Evolutionary conservation across 2,888 invertebrate species (phyloP), one percentile per base, ranked within the genome.

Genomic region (Sinodicranocentrus sp.): DNA sequence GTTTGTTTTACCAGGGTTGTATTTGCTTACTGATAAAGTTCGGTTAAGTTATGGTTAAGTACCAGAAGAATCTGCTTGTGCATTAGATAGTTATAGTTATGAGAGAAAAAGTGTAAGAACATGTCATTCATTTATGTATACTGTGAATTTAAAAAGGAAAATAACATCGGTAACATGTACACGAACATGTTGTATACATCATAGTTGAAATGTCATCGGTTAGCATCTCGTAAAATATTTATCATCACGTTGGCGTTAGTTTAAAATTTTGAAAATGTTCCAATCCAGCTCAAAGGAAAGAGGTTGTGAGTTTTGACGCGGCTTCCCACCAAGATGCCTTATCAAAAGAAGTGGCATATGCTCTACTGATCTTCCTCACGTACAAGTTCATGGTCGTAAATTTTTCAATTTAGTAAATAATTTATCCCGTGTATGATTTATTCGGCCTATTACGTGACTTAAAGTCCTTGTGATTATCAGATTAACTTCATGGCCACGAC

Each of bases 301-400:
- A n/a, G 5, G 48, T 48, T 10, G 48, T 3, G n/a, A n/a, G 10
- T n/a, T 48, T 15, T 2, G 10, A 48, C n/a, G 48, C 48, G 15
- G 2, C n/a, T 10, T 10, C 48, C 13, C 48, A 48, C 5, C 10
- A n/a, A 48, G n/a, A n/a, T n/a, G n/a, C n/a, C n/a, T n/a, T n/a
- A n/a, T n/a, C n/a, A n/a, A n/a, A n/a, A 13, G 13, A n/a, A 52
- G 52, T n/a, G 17, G 5, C 19, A 2, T 19, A 2, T 52, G n/a
- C 26, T 33, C 65, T 65, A 21, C 43, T 63, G 33, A 63, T 48
- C 17, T 52, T 33, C 75, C 63, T 52, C 63, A 63, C 48, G 23
- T 26, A 61, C 75, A 75, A 33, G 75, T 75, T 75, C 75, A 75
- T 26, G 73, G 63, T 17, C 73, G 21, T 43, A 17, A 6, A 21